Evolutionary conservation across 2,113 vertebrate genomes (phyloP).

Genomic region (Hippocampus abdominalis): DNA sequence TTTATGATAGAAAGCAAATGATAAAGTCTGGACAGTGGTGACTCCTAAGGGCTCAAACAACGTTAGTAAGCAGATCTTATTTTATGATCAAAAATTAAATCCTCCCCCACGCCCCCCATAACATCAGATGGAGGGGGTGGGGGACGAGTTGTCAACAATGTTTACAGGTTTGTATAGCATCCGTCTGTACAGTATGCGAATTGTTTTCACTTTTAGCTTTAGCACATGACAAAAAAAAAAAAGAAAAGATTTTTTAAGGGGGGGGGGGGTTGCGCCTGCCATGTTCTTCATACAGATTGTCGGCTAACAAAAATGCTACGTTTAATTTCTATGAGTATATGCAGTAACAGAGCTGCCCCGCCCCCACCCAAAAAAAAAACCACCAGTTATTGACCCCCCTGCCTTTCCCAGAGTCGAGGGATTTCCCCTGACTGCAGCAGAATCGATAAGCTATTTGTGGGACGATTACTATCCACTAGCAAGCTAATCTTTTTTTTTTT

Average conservation of each 20-base stretch:
- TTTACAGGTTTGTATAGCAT: constrained; percentile 61
- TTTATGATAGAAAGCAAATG: background rate
- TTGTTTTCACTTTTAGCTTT: constrained; percentile 43
- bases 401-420: constrained; percentile 23
- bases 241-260: constrained; percentile 4
- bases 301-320: constrained; percentile 23
- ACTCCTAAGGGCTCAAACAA: constrained; percentile 62
- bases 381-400: constrained; percentile 25
- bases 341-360: constrained; percentile 1
- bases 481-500: constrained; percentile 58
- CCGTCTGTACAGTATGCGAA: constrained; percentile 28
- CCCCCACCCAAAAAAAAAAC: background rate
- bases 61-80: constrained; percentile 19
- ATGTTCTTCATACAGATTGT: constrained; percentile 40
- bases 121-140: constrained; percentile 10
- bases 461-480: constrained; percentile 45
- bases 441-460: constrained; percentile 56
- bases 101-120: background rate
- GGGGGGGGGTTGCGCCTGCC: constrained; percentile 26
- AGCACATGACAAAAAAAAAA: constrained; percentile 25
- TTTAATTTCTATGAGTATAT: constrained; percentile 31
- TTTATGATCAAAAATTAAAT: background rate
- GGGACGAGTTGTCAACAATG: constrained; percentile 38
- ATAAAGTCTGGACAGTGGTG: constrained; percentile 30
- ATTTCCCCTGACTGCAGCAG: constrained; percentile 35